Evolutionary conservation across 2,113 vertebrate species (phyloP), one percentile per base, ranked within the genome.

Genomic region (Ia io): DNA sequence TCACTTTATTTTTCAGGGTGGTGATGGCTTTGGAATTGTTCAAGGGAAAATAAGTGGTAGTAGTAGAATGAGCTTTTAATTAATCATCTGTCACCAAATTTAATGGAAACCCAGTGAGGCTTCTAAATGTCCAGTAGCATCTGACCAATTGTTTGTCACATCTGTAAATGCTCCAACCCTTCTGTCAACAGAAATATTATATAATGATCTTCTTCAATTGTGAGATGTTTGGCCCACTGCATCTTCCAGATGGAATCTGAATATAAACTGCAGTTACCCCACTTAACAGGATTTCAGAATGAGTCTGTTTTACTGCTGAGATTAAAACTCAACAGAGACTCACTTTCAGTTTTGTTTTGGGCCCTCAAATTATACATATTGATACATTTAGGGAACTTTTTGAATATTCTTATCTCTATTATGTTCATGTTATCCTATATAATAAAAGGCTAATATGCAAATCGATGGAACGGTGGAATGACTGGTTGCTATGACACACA

Each of bases 281-380:
- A 63, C 63, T 51, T 25, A 92, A 56, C 17, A 76, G 23, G 32
- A 67, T 79, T 90, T 53, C 49, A 59, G 47, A 80, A 84, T 47
- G 44, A 59, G 3, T 90, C 67, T 90, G 28, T 32, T 77, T 69
- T 13, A 65, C 22, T 93, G 32, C 28, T 40, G 37, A 88, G 32
- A 89, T 79, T 85, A 91, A 40, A 93, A 84, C 44, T 59, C 88
- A 80, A 11, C 37, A 92, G 20, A 90, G 20, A 78, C 67, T 71
- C 56, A 76, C 30, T 85, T 93, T 77, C 2, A 8, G 22, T 65
- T 92, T 69, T 35, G 23, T 18, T 44, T 76, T 59, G 49, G 13
- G 5, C 1, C 63, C 47, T 90, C 49, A 65, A 42, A 35, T 80
- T 67, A 91, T 71, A 70, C 14, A 84, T 69, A 79, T 5, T 84